Percentiles rank a stretch among this genome's conserved stretches.
These are phyloP conservation scores for Watsonalla binaria DNA, from an alignment of 2,888 invertebrate species.

Conservation along the genomic window DNA sequence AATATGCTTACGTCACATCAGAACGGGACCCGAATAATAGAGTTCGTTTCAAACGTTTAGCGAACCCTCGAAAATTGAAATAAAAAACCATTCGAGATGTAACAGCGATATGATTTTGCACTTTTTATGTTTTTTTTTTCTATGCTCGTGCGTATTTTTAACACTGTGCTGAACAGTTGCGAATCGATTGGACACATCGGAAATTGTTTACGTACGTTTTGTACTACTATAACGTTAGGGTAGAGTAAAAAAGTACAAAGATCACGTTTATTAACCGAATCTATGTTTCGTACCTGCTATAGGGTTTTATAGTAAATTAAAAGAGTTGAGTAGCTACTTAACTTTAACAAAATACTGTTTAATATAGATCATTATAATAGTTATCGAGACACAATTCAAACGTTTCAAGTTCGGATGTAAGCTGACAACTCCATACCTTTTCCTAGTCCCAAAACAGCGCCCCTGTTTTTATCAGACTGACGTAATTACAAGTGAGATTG, in stretches of 20 bases:
- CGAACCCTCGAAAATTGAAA: conserved; percentile 75
- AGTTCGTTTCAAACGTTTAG: conserved; percentile 74
- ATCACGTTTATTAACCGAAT: neutral
- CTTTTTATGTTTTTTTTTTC: conserved; percentile 54
- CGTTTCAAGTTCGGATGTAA: neutral
- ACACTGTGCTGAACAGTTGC: conserved; percentile 51
- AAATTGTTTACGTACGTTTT: conserved; percentile 21
- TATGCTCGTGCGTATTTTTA: conserved; percentile 61
- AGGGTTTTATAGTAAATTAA: too few species aligned
- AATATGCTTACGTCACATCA: conserved; percentile 73
- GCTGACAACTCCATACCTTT: conserved; percentile 24
- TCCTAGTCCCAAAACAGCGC: conserved; percentile 23
- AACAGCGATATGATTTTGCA: conserved; percentile 77
- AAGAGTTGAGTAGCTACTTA: too few species aligned
- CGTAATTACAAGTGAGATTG: conserved; percentile 72
- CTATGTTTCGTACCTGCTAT: too few species aligned
- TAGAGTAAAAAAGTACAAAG: neutral
- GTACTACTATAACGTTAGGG: conserved; percentile 1
- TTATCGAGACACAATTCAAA: too few species aligned
- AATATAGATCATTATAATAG: too few species aligned
- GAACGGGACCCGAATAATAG: conserved; percentile 69
- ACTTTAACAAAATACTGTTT: too few species aligned
- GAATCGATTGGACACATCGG: conserved; percentile 46
- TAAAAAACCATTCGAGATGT: conserved; percentile 76
- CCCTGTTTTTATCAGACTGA: conserved; percentile 66